Percentiles rank a stretch among this genome's conserved stretches.
Conservation (phyloP, 2,888 invertebrate species). For the Villa cingulata region DNA sequence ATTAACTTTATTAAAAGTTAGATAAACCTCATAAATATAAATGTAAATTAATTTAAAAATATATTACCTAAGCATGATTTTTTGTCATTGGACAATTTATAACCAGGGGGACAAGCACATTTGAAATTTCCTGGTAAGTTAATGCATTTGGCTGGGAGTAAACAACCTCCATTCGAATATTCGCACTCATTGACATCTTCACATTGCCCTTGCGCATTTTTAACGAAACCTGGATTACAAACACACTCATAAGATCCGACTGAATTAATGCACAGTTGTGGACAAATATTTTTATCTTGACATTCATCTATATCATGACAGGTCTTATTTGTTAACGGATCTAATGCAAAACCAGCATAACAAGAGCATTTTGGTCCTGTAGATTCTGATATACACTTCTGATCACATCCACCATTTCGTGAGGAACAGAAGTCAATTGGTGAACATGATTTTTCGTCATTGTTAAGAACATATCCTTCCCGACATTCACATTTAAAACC, state of each 20-base stretch:
- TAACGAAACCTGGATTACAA: slow-evolving; percentile 44
- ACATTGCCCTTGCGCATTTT: slow-evolving; percentile 37
- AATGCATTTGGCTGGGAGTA: slow-evolving; percentile 27
- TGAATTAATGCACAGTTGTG: slow-evolving; percentile 38
- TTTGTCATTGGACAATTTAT: slow-evolving; percentile 22
- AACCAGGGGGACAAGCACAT: slow-evolving; percentile 39
- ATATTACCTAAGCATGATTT: slow-evolving; percentile 15
- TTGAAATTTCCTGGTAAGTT: slow-evolving; percentile 38
- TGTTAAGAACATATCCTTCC: slow-evolving; percentile 26
- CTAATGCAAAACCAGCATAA: slow-evolving; percentile 31
- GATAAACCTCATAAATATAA: background rate
- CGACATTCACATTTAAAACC: slow-evolving; percentile 41
- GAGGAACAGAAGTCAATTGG: slow-evolving; percentile 34
- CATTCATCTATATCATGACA: slow-evolving; percentile 43
- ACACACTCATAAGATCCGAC: slow-evolving; percentile 42
- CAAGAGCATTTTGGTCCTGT: slow-evolving; percentile 34
- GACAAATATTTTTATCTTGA: slow-evolving; percentile 33
- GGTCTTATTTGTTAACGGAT: slow-evolving; percentile 27
- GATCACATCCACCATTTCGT: slow-evolving; percentile 43
- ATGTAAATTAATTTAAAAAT: background rate
- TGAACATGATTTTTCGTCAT: slow-evolving; percentile 27
- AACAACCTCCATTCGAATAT: slow-evolving; percentile 30
- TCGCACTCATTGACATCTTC: slow-evolving; percentile 44
- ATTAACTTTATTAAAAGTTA: background rate
- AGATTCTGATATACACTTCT: slow-evolving; percentile 29